Percentiles rank a stretch among this genome's conserved stretches.
These are phyloP conservation scores for Synanthedon vespiformis DNA, from an alignment of 2,888 invertebrate genomes.

Conservation along the genomic window DNA sequence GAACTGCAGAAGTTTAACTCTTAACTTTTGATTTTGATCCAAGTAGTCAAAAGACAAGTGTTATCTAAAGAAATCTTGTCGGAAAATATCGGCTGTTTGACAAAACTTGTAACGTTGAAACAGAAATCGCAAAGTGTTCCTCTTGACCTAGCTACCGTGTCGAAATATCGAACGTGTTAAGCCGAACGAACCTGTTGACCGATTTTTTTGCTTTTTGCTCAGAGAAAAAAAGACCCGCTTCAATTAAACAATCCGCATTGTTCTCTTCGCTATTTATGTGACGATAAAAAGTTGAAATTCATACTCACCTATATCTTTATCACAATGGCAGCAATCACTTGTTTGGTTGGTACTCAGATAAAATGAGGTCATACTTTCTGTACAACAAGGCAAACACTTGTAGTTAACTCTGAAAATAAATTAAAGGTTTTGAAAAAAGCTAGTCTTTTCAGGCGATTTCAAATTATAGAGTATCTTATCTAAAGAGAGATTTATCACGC, in stretches of 20 bases:
- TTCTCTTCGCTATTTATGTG: background rate
- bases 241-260: background rate
- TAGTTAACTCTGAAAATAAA: slow-evolving; percentile 71
- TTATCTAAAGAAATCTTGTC: too few relatives aligned
- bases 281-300: background rate
- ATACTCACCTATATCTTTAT: slow-evolving; percentile 74
- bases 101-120: background rate
- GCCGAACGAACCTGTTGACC: background rate
- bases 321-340: slow-evolving; percentile 75
- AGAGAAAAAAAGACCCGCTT: background rate
- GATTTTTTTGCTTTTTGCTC: background rate
- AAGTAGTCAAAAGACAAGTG: too few relatives aligned
- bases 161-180: background rate
- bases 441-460: too few relatives aligned
- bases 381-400: slow-evolving; percentile 82
- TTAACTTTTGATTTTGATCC: too few relatives aligned
- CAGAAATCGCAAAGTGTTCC: background rate
- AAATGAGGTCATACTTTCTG: slow-evolving; percentile 56
- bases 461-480: too few relatives aligned
- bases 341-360: slow-evolving; percentile 40
- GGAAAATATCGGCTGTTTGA: too few relatives aligned
- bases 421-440: too few relatives aligned
- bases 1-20: too few relatives aligned
- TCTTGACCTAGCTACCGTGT: background rate
- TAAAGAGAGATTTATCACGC: too few relatives aligned